Evolutionary conservation across 2,888 invertebrate genomes (phyloP).

Genomic region (Epistrophe eligans): DNA sequence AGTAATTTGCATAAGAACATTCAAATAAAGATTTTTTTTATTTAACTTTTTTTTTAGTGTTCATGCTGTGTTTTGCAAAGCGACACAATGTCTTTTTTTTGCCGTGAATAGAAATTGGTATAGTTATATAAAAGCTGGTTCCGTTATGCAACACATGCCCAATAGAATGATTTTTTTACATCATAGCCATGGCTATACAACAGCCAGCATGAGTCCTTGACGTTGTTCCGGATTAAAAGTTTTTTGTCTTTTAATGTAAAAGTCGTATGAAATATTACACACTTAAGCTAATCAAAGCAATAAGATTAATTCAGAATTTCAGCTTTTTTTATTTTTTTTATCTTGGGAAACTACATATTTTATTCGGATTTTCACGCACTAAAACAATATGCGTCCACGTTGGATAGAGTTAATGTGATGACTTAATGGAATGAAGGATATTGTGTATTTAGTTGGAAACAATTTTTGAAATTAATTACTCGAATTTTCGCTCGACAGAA

Average conservation of each 20-base stretch:
- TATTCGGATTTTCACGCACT: not conserved
- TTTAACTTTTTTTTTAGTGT: not conserved
- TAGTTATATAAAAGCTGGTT: not conserved
- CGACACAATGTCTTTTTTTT: conserved; percentile 19
- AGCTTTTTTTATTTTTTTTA: no score
- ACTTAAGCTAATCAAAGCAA: conserved; percentile 13
- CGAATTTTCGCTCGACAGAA: not conserved
- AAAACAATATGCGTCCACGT: not conserved
- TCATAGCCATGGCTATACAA: not conserved
- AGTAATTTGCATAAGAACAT: conserved; percentile 23
- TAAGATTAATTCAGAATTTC: not conserved
- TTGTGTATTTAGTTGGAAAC: not conserved
- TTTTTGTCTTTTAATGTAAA: not conserved
- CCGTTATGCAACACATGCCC: not conserved
- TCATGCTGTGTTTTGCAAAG: conserved; percentile 12
- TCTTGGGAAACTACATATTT: no score
- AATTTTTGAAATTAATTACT: not conserved
- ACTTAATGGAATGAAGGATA: not conserved
- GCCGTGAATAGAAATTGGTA: conserved; percentile 4
- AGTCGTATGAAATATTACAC: not conserved
- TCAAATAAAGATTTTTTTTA: not conserved
- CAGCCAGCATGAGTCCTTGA: conserved; percentile 2
- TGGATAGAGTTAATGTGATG: not conserved
- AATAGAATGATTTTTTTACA: not conserved
- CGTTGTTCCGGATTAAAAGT: not conserved